phyloP scores from a whole-genome alignment of 1,140 invertebrate species.

The Melanaphis sacchari region DNA sequence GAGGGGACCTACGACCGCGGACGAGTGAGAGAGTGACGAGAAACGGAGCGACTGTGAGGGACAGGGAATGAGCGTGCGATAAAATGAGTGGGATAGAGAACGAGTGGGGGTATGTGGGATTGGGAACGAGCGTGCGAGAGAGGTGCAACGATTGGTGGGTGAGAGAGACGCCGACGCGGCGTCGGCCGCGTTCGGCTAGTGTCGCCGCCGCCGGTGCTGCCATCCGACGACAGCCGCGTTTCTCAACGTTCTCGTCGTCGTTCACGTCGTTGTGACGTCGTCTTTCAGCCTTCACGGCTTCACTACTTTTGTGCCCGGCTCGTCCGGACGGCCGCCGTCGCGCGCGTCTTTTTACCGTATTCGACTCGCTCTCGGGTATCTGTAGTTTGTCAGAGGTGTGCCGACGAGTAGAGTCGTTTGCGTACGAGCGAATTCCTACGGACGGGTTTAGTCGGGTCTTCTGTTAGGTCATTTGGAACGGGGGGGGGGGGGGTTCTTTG shows the following conservation, averaged over 20 bases:
- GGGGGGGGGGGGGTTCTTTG: background rate
- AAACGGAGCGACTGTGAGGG: background rate
- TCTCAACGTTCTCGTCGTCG: background rate
- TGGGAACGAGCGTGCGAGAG: background rate
- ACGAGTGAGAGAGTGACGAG: background rate
- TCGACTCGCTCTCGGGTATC: background rate
- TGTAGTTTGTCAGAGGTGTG: background rate
- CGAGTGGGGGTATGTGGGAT: background rate
- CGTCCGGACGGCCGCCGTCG: background rate
- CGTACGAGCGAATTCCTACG: background rate
- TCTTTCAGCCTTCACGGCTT: background rate
- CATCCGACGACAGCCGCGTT: background rate
- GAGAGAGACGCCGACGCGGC: background rate
- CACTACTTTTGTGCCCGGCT: too few relatives aligned
- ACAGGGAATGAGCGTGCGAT: too few relatives aligned
- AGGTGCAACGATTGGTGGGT: background rate
- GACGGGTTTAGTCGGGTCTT: background rate
- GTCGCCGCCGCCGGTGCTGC: conserved; percentile 1
- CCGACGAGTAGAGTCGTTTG: background rate
- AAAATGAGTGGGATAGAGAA: too few relatives aligned
- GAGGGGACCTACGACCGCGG: background rate
- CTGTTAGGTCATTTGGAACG: too few relatives aligned
- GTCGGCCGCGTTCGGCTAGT: background rate
- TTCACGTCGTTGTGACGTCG: background rate
- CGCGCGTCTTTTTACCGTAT: background rate